Conservation (phyloP, 2,888 invertebrate genomes). For the Ferdinandea cuprea region DNA sequence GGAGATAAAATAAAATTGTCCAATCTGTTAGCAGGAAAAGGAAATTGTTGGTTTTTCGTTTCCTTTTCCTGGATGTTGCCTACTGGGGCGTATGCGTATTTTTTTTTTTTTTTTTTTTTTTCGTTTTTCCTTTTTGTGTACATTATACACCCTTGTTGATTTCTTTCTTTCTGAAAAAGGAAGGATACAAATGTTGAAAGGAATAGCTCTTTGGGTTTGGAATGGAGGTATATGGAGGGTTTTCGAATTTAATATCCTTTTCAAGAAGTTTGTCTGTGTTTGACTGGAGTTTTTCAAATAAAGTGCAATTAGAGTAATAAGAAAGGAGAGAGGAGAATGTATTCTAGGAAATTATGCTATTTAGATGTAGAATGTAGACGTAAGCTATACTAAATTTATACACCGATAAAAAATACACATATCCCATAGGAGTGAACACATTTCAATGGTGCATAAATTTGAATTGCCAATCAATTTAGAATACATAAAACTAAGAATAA, state of each 20-base stretch:
- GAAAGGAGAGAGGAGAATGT: not conserved
- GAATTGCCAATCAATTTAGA: conserved; percentile 36
- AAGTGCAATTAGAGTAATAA: conserved; percentile 51
- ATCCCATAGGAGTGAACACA: not conserved
- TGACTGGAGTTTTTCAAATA: conserved; percentile 14
- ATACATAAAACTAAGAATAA: not conserved
- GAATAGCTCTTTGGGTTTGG: conserved; percentile 16
- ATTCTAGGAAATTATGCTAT: not conserved
- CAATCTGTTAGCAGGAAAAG: conserved; percentile 44
- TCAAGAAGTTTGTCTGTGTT: conserved; percentile 17
- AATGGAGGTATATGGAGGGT: not conserved
- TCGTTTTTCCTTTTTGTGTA: not conserved
- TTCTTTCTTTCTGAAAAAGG: not conserved
- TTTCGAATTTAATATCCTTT: conserved; percentile 33
- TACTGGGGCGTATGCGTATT: conserved; percentile 49
- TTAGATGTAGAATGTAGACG: too few relatives aligned
- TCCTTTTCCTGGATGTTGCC: conserved; percentile 3
- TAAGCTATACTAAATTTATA: too few relatives aligned
- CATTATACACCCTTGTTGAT: not conserved
- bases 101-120: conserved; percentile 7
- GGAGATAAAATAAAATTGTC: conserved; percentile 29
- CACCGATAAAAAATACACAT: too few relatives aligned
- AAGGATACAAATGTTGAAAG: not conserved
- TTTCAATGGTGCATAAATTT: too few relatives aligned
- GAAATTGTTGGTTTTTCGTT: conserved; percentile 15